Conservation (phyloP, 2,797 vertebrate species). For the Eutrigla gurnardus region DNA sequence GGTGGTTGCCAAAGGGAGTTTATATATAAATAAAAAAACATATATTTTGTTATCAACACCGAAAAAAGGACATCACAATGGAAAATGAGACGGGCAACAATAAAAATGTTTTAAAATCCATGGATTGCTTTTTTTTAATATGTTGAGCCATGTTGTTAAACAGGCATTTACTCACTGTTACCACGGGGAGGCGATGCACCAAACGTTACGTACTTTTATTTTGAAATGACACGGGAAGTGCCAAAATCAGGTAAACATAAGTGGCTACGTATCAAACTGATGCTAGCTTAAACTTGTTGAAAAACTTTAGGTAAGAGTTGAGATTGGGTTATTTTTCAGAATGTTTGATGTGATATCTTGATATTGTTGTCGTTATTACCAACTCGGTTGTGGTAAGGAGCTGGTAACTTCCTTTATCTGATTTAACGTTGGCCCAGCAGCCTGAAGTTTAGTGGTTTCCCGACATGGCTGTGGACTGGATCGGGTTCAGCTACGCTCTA, state of each 20-base stretch:
- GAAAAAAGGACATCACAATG: slow-evolving; percentile 42
- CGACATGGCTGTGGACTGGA: slow-evolving; percentile 87
- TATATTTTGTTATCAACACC: not conserved
- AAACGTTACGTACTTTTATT: slow-evolving; percentile 1
- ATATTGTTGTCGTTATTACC: too few species aligned
- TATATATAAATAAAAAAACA: not conserved
- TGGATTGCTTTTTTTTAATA: not conserved
- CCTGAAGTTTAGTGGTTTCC: fast-evolving
- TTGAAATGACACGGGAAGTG: slow-evolving; percentile 28
- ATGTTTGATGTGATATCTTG: not conserved
- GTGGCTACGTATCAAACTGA: not conserved
- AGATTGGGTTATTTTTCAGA: not conserved
- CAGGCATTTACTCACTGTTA: not conserved
- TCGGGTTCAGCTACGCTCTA: slow-evolving; percentile 88
- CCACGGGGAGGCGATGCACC: slow-evolving; percentile 24
- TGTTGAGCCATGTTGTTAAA: not conserved
- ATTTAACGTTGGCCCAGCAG: not conserved
- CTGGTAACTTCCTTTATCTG: fast-evolving
- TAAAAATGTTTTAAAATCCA: slow-evolving; percentile 52
- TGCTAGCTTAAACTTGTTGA: not conserved
- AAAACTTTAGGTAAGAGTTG: not conserved
- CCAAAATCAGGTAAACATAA: not conserved
- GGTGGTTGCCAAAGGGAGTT: not conserved
- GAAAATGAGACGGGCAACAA: slow-evolving; percentile 31
- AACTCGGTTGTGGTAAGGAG: fast-evolving